Evolutionary conservation across 2,113 vertebrate species (phyloP).

Genomic region (Periophthalmodon schlosseri): DNA sequence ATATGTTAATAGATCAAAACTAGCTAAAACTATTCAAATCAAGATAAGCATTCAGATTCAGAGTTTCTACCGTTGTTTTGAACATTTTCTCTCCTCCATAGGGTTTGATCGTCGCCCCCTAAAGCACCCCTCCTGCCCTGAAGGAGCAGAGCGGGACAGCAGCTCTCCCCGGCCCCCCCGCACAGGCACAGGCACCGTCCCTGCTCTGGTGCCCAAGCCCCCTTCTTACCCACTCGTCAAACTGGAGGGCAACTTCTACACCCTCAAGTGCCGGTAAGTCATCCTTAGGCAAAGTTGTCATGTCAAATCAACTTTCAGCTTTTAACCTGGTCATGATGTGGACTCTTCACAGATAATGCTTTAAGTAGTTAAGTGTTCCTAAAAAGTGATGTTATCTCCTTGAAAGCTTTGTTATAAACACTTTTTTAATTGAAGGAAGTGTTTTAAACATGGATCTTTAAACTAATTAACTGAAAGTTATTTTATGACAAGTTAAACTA

Average conservation of each 20-base stretch:
- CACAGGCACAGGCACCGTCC: conserved; percentile 86
- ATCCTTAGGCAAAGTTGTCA: conserved; percentile 4
- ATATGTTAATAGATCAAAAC: too few relatives aligned
- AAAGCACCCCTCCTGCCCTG: conserved; percentile 77
- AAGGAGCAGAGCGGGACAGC: conserved; percentile 79
- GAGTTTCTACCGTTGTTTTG: too few relatives aligned
- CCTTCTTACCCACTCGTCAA: conserved; percentile 91
- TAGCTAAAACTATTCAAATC: too few relatives aligned
- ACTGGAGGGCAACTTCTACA: conserved; percentile 94
- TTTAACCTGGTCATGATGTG: too few relatives aligned
- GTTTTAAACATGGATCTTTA: too few relatives aligned
- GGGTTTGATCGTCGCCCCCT: conserved; percentile 88
- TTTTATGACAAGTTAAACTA: too few relatives aligned
- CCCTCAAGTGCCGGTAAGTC: conserved; percentile 93
- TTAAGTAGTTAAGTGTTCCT: background rate
- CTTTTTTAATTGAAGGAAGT: too few relatives aligned
- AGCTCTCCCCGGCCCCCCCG: conserved; percentile 83
- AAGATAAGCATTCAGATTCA: too few relatives aligned
- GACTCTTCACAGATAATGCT: too few relatives aligned
- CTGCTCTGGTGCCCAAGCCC: conserved; percentile 90
- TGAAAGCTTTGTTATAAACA: too few relatives aligned
- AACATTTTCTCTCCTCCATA: conserved; percentile 36
- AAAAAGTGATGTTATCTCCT: too few relatives aligned
- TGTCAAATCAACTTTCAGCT: background rate
- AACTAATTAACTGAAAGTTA: too few relatives aligned